These are phyloP conservation scores for Diarsia brunnea DNA, from an alignment of 2,888 invertebrate genomes.

Conservation along the genomic window DNA sequence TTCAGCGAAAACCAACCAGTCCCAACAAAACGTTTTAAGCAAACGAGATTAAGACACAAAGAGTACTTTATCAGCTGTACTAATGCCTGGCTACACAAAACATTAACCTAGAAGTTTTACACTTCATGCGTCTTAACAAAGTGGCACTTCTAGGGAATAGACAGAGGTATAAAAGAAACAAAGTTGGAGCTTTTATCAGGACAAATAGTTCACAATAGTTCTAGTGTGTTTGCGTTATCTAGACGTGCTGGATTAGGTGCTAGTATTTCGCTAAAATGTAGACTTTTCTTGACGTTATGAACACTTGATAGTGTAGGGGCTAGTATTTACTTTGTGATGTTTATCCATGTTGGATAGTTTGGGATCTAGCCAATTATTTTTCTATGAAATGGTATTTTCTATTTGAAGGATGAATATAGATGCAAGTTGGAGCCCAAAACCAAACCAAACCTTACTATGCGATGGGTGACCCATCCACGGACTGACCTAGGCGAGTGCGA, in stretches of 20 bases:
- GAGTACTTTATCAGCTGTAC: conserved; percentile 42
- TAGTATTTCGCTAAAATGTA: conserved; percentile 41
- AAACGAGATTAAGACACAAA: conserved; percentile 49
- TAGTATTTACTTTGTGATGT: conserved; percentile 26
- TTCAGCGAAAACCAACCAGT: neutral
- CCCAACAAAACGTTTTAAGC: conserved; percentile 16
- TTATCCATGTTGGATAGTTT: neutral
- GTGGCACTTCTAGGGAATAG: conserved; percentile 51
- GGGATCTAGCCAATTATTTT: neutral
- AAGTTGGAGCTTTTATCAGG: conserved; percentile 58
- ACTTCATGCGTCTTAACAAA: conserved; percentile 59
- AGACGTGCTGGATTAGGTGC: conserved; percentile 33
- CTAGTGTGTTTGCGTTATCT: conserved; percentile 58
- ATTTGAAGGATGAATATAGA: neutral
- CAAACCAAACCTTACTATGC: neutral
- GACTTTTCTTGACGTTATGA: conserved; percentile 35
- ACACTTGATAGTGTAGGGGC: conserved; percentile 25
- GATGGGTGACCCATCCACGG: neutral
- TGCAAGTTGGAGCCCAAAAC: too few relatives aligned
- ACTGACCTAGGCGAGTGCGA: neutral
- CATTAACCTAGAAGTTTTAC: conserved; percentile 56
- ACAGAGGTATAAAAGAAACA: conserved; percentile 44
- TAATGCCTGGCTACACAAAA: conserved; percentile 45
- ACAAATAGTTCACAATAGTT: conserved; percentile 57
- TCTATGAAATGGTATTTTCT: neutral